Evolutionary conservation across 2,888 invertebrate species (phyloP).

Genomic region (Phania funesta): DNA sequence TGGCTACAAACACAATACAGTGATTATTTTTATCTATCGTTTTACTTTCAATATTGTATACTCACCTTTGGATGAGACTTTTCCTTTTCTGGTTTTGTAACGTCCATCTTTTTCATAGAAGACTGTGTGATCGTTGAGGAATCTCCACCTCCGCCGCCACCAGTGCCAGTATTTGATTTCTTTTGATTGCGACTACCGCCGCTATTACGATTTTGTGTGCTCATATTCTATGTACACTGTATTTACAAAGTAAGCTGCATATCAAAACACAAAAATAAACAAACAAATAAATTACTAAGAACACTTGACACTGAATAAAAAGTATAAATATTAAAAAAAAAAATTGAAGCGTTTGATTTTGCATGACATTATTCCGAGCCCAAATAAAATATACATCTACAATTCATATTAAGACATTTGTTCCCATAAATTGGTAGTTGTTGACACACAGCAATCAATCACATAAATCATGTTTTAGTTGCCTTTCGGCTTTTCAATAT

Average conservation of each 20-base stretch:
- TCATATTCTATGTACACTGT: conserved; percentile 81
- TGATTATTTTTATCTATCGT: background rate
- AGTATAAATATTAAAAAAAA: too few relatives aligned
- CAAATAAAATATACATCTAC: too few relatives aligned
- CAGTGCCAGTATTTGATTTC: conserved; percentile 78
- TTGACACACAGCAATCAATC: too few relatives aligned
- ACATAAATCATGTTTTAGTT: too few relatives aligned
- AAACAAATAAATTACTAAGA: background rate
- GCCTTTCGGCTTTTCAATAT: too few relatives aligned
- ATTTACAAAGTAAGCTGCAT: conserved; percentile 80
- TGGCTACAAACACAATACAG: conserved; percentile 81
- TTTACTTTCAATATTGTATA: background rate
- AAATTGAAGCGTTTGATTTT: too few relatives aligned
- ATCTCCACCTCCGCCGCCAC: conserved; percentile 79
- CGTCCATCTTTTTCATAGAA: conserved; percentile 82
- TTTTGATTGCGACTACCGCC: conserved; percentile 79
- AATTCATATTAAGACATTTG: too few relatives aligned
- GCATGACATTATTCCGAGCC: too few relatives aligned
- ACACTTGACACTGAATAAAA: too few relatives aligned
- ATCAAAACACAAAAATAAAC: background rate
- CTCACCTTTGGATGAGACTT: conserved; percentile 82
- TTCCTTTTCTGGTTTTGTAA: conserved; percentile 83
- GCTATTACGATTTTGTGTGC: conserved; percentile 81
- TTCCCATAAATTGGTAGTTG: too few relatives aligned
- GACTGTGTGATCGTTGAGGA: conserved; percentile 74